Evolutionary conservation across 2,113 vertebrate genomes (phyloP).

Genomic region (Penelope pileata): DNA sequence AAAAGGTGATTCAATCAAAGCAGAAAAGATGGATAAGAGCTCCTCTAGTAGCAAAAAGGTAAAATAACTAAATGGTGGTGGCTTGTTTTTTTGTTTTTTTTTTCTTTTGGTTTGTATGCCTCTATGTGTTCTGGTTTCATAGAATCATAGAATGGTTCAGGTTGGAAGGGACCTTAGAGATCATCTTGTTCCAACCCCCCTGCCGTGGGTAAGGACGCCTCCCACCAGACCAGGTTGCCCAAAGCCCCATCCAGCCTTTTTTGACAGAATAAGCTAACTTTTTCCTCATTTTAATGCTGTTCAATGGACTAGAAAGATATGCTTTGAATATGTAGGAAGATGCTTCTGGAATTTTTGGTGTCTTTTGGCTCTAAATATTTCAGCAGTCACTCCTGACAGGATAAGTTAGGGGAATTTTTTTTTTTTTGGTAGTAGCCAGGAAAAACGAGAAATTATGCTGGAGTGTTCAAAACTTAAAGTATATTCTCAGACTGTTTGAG

Average conservation of each 20-base stretch:
- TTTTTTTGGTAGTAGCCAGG: background rate
- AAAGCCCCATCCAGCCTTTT: too few species aligned
- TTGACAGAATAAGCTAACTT: background rate
- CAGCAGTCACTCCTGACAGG: background rate
- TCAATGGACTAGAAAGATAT: background rate
- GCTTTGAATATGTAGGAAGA: background rate
- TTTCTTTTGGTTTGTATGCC: background rate
- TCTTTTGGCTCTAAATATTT: background rate
- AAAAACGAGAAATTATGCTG: background rate
- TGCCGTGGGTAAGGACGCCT: too few species aligned
- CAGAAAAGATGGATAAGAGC: constrained; percentile 89
- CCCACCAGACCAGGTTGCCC: too few species aligned
- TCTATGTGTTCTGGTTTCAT: background rate
- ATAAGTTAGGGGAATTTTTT: background rate
- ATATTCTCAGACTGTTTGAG: background rate
- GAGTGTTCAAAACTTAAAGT: background rate
- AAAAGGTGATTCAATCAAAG: constrained; percentile 91
- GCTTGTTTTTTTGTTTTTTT: constrained; percentile 15
- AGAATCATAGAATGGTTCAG: too few species aligned
- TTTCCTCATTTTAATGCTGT: background rate
- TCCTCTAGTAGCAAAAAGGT: constrained; percentile 96
- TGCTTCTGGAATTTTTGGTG: background rate
- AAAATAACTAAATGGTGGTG: too few species aligned
- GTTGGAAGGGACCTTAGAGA: too few species aligned
- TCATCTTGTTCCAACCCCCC: too few species aligned